These are phyloP conservation scores for Eupeodes luniger DNA, from an alignment of 2,888 invertebrate species.

Conservation along the genomic window DNA sequence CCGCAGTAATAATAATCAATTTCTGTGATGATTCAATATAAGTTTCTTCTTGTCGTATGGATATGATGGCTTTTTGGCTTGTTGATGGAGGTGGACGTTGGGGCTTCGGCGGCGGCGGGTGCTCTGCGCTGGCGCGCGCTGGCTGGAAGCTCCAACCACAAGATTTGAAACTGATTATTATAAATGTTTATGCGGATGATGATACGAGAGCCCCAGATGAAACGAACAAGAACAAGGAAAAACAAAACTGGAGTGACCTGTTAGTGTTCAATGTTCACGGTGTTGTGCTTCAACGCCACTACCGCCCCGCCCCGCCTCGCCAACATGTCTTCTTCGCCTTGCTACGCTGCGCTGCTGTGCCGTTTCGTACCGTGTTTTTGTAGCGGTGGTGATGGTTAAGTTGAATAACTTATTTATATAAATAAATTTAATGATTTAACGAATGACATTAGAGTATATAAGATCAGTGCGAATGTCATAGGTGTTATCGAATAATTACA, in stretches of 20 bases:
- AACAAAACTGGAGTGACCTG: constrained; percentile 43
- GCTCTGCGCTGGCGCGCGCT: not conserved
- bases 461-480: constrained; percentile 8
- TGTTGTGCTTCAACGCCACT: not conserved
- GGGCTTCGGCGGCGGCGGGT: too few relatives aligned
- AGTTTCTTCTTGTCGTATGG: constrained; percentile 43
- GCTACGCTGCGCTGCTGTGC: too few relatives aligned
- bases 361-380: too few relatives aligned
- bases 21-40: constrained; percentile 72
- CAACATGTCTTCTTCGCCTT: not conserved
- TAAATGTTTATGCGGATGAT: constrained; percentile 53
- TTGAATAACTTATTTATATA: constrained; percentile 26
- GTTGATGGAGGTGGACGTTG: constrained; percentile 32
- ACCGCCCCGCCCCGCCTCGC: not conserved
- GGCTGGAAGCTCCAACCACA: constrained; percentile 11
- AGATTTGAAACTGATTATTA: constrained; percentile 46
- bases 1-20: constrained; percentile 65
- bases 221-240: constrained; percentile 31
- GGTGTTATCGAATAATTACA: constrained; percentile 20
- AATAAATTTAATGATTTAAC: constrained; percentile 25
- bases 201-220: constrained; percentile 4
- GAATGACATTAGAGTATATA: constrained; percentile 14
- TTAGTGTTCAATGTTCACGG: constrained; percentile 11
- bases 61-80: constrained; percentile 8
- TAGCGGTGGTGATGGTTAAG: not conserved